phyloP scores from a whole-genome alignment of 1,140 invertebrate genomes.

The Cylas formicarius region DNA sequence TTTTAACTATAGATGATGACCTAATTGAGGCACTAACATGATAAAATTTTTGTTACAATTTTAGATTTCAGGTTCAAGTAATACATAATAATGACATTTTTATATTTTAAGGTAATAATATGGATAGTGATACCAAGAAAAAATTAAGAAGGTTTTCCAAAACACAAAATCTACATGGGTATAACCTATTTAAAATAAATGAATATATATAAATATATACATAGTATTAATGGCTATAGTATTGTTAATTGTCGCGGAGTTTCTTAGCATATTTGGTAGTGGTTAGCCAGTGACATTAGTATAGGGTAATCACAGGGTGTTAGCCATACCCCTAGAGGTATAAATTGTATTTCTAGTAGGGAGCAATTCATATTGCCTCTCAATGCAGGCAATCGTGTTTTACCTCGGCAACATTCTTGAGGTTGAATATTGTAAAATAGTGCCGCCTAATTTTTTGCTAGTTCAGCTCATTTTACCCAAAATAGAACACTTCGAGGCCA shows the following conservation, averaged over 20 bases:
- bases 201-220: too few species aligned
- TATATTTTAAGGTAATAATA: too few species aligned
- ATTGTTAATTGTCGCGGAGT: conserved; percentile 39
- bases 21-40: background rate
- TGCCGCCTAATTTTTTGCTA: background rate
- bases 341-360: conserved; percentile 29
- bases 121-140: too few species aligned
- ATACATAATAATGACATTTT: too few species aligned
- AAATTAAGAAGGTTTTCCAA: too few species aligned
- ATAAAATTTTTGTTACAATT: conserved; percentile 9
- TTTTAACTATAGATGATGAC: background rate
- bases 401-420: background rate
- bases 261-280: conserved; percentile 31
- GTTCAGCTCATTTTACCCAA: conserved; percentile 5
- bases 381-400: conserved; percentile 27
- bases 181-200: too few species aligned
- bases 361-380: conserved; percentile 27
- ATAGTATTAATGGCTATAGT: conserved; percentile 37
- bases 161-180: too few species aligned
- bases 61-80: too few species aligned
- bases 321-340: conserved; percentile 42
- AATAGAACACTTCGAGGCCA: background rate
- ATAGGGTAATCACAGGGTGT: conserved; percentile 43
- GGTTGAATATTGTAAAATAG: too few species aligned
- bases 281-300: conserved; percentile 40